These are phyloP conservation scores for Oryzias curvinotus DNA, from an alignment of 2,113 vertebrate species.

Conservation along the genomic window DNA sequence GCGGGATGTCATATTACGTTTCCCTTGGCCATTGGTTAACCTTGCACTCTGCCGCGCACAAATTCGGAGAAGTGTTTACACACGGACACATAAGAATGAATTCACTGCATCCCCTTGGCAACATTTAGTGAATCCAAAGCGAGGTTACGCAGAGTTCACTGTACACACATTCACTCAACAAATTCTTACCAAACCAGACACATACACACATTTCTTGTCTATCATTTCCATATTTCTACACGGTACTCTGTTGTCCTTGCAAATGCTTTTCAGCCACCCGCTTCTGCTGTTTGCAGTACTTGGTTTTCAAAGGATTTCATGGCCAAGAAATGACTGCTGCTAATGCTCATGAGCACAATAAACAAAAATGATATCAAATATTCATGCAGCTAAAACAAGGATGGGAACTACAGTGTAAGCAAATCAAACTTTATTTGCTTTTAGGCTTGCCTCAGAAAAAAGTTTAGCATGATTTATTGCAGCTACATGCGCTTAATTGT, in stretches of 20 bases:
- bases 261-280: slow-evolving; percentile 38
- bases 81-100: slow-evolving; percentile 43
- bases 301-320: slow-evolving; percentile 60
- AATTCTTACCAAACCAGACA: slow-evolving; percentile 37
- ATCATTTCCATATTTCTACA: slow-evolving; percentile 46
- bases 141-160: slow-evolving; percentile 66
- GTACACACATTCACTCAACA: slow-evolving; percentile 27
- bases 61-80: slow-evolving; percentile 44
- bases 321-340: slow-evolving; percentile 42
- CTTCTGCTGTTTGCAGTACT: slow-evolving; percentile 48
- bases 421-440: slow-evolving; percentile 65
- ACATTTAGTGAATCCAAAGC: slow-evolving; percentile 67
- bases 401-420: slow-evolving; percentile 60
- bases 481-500: slow-evolving; percentile 56
- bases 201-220: slow-evolving; percentile 34
- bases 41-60: slow-evolving; percentile 50
- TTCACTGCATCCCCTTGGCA: slow-evolving; percentile 56
- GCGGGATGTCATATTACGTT: slow-evolving; percentile 62
- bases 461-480: slow-evolving; percentile 49
- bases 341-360: slow-evolving; percentile 63
- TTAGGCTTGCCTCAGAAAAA: slow-evolving; percentile 41
- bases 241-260: background rate
- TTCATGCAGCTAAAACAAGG: slow-evolving; percentile 63
- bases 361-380: slow-evolving; percentile 68
- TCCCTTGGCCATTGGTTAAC: slow-evolving; percentile 63